Percentiles rank a stretch among this genome's conserved stretches.
These are phyloP conservation scores for Turnix velox DNA, from an alignment of 2,113 vertebrate species.

Conservation along the genomic window DNA sequence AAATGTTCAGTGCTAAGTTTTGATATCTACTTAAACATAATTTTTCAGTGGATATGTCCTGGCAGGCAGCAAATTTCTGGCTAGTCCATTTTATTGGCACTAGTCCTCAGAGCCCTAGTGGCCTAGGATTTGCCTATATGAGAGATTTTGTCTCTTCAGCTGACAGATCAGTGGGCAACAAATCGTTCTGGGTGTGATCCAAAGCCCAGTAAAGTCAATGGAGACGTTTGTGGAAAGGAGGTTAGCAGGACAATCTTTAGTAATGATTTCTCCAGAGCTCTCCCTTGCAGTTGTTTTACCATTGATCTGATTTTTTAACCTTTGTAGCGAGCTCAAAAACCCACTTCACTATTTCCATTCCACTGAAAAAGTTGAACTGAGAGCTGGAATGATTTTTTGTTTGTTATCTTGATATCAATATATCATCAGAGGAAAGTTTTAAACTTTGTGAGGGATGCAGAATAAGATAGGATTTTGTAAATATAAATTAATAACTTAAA, in stretches of 20 bases:
- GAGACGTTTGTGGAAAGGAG: slow-evolving; percentile 9
- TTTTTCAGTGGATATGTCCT: not conserved
- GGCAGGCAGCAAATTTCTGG: not conserved
- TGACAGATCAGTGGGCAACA: not conserved
- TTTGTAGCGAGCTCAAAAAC: slow-evolving; percentile 28
- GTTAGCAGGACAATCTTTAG: slow-evolving; percentile 34
- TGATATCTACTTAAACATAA: not conserved
- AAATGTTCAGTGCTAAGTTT: not conserved
- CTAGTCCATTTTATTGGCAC: not conserved
- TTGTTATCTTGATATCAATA: not conserved
- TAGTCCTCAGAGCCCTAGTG: not conserved
- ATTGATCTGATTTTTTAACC: slow-evolving; percentile 50
- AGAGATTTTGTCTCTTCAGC: slow-evolving; percentile 5
- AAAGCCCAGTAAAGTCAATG: slow-evolving; percentile 20
- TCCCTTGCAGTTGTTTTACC: slow-evolving; percentile 21
- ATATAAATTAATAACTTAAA: not conserved
- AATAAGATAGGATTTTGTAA: not conserved
- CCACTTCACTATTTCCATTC: not conserved
- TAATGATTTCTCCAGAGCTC: slow-evolving; percentile 43
- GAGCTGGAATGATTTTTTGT: not conserved
- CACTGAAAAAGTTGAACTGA: slow-evolving; percentile 6
- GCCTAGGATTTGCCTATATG: not conserved
- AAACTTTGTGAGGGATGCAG: not conserved
- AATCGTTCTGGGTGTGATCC: not conserved
- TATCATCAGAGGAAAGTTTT: not conserved